Conservation (phyloP, 2,113 vertebrate species). For the Tor tambroides region DNA sequence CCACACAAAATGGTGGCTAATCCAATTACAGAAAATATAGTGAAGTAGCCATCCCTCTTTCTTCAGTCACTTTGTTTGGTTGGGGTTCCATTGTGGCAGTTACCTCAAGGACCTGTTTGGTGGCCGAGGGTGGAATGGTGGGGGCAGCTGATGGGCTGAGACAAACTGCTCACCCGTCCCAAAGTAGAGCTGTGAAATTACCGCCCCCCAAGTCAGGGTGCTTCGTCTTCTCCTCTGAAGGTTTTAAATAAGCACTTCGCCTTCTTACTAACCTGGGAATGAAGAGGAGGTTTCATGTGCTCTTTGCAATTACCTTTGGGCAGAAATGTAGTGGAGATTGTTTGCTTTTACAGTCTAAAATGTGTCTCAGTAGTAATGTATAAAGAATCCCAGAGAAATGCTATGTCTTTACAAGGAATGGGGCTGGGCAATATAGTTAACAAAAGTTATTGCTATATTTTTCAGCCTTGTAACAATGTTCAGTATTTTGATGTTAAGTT, state of each 20-base stretch:
- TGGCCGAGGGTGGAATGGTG: constrained; percentile 25
- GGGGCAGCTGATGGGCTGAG: constrained; percentile 51
- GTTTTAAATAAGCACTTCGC: not conserved
- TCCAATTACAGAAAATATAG: constrained; percentile 35
- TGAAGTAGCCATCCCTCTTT: constrained; percentile 24
- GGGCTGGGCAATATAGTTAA: not conserved
- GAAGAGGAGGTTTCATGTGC: not conserved
- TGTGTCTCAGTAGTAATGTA: not conserved
- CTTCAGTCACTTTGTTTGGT: constrained; percentile 38
- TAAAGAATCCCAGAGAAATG: not conserved
- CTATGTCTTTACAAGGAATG: not conserved
- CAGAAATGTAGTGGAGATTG: not conserved
- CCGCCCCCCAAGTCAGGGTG: not conserved
- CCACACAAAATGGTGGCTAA: constrained; percentile 56
- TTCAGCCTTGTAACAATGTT: not conserved
- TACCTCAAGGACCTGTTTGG: constrained; percentile 27
- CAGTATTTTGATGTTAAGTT: not conserved
- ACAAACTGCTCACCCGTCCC: constrained; percentile 35
- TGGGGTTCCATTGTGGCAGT: not conserved
- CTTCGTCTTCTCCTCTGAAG: constrained; percentile 10
- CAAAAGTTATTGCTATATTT: not conserved
- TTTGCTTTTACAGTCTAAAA: not conserved
- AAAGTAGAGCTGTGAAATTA: constrained; percentile 52
- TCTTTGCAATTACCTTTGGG: not conserved
- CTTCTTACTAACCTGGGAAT: not conserved